Percentiles rank a stretch among this genome's conserved stretches.
These are phyloP conservation scores for Trematomus loennbergii DNA, from an alignment of 2,113 vertebrate genomes.

Conservation along the genomic window DNA sequence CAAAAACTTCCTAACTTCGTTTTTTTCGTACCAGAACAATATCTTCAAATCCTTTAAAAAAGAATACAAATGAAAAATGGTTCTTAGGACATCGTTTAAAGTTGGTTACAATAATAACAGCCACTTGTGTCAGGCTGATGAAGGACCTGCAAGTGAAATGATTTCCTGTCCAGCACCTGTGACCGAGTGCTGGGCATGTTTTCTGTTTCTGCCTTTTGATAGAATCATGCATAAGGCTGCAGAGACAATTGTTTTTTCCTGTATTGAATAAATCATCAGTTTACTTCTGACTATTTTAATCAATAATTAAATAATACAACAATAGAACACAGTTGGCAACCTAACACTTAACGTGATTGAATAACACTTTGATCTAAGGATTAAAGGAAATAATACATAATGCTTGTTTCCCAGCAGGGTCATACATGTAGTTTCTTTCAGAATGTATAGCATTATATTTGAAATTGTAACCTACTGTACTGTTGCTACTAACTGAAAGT, in stretches of 20 bases:
- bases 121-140: not conserved
- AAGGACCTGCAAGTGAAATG: not conserved
- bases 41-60: not conserved
- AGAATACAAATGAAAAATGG: not conserved
- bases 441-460: not conserved
- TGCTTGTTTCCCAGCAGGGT: not conserved
- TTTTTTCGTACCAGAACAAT: not conserved
- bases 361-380: conserved; percentile 10
- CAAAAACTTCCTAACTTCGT: not conserved
- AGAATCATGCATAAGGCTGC: not conserved
- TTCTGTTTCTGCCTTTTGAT: conserved; percentile 12
- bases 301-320: not conserved
- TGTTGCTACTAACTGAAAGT: too few relatives aligned
- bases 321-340: not conserved
- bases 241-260: not conserved
- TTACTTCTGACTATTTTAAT: not conserved
- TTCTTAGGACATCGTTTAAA: too few relatives aligned
- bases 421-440: not conserved
- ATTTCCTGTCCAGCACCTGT: not conserved
- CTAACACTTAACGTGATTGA: not conserved
- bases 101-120: not conserved
- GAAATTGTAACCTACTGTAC: not conserved
- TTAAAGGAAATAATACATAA: conserved; percentile 2
- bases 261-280: conserved; percentile 27
- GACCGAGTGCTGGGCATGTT: not conserved